Conservation (phyloP, 1,140 invertebrate species). For the Conus betulinus region DNA sequence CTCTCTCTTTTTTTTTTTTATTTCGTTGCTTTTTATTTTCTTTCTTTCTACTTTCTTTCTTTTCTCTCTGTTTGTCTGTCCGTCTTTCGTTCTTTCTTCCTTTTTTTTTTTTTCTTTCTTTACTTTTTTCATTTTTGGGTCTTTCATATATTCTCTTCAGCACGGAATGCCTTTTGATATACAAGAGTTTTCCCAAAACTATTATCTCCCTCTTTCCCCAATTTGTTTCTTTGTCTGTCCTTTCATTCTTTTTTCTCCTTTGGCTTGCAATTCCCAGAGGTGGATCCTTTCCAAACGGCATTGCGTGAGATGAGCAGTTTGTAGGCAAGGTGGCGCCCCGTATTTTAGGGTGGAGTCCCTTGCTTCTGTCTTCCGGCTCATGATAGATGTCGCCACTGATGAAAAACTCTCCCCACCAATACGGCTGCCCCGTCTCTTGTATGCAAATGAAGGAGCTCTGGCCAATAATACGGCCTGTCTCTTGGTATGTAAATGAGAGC, state of each 20-base stretch:
- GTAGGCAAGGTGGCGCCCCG: constrained; percentile 1
- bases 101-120: background rate
- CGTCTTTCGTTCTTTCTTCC: background rate
- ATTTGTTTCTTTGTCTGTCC: background rate
- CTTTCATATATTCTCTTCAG: no score
- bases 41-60: background rate
- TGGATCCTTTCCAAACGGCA: background rate
- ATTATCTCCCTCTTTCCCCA: no score
- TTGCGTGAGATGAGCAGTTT: background rate
- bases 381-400: constrained; percentile 2
- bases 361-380: constrained; percentile 1
- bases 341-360: background rate
- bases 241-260: background rate
- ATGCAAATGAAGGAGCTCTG: background rate
- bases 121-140: no score
- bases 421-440: background rate
- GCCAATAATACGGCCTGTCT: background rate
- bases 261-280: background rate
- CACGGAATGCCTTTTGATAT: no score
- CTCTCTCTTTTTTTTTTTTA: background rate
- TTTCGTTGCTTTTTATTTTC: background rate
- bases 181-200: no score
- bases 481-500: background rate
- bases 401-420: background rate
- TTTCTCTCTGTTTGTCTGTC: background rate